Evolutionary conservation across 2,797 vertebrate genomes (phyloP).

Genomic region (Vireo griseus): DNA sequence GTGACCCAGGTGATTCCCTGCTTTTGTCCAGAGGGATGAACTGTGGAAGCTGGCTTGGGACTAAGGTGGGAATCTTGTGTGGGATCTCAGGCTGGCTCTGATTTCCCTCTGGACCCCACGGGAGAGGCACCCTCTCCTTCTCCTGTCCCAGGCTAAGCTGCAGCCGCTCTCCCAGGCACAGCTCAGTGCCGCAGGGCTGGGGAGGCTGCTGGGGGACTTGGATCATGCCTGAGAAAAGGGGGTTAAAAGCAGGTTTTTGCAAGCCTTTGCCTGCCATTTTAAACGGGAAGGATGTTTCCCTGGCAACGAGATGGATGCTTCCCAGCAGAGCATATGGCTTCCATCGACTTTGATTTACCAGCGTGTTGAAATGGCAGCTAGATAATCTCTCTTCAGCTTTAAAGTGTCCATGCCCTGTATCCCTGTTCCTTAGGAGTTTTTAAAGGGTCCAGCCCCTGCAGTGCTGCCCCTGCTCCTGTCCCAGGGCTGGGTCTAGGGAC

Average conservation of each 20-base stretch:
- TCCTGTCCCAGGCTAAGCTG: background rate
- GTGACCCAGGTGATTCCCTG: background rate
- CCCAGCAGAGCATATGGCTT: constrained; percentile 55
- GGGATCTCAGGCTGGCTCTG: background rate
- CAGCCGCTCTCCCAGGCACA: background rate
- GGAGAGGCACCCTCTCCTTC: background rate
- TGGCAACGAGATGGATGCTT: constrained; percentile 65
- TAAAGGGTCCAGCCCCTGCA: background rate
- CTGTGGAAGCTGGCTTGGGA: background rate
- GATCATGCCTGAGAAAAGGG: background rate
- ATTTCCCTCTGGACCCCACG: background rate
- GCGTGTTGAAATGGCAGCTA: constrained; percentile 42
- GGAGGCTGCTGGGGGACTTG: background rate
- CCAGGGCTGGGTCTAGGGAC: background rate
- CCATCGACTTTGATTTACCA: constrained; percentile 53
- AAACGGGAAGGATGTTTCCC: constrained; percentile 48
- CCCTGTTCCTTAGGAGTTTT: background rate
- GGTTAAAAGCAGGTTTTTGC: constrained; percentile 40
- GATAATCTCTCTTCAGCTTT: constrained; percentile 32
- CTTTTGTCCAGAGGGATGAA: background rate
- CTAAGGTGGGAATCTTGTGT: background rate
- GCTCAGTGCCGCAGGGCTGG: accelerated
- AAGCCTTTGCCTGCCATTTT: constrained; percentile 60
- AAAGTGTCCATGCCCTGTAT: background rate
- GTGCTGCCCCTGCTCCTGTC: background rate